Percentiles rank a stretch among this genome's conserved stretches.
Evolutionary conservation across 2,113 vertebrate species (phyloP).

Genomic region (Myodes glareolus): DNA sequence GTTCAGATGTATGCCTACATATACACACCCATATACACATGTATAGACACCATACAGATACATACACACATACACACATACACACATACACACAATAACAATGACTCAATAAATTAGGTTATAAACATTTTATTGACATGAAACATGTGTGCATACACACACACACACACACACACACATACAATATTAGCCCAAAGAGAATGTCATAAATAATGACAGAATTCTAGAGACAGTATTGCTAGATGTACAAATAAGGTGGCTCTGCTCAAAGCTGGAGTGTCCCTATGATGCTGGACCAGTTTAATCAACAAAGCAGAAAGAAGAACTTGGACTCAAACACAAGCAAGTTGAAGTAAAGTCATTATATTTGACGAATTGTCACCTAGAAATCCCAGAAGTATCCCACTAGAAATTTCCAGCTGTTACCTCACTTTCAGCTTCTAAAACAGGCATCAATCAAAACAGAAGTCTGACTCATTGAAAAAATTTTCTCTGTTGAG

Average conservation of each 20-base stretch:
- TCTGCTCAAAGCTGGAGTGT: not conserved
- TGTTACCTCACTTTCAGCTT: not conserved
- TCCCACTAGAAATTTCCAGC: not conserved
- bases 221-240: not conserved
- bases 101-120: not conserved
- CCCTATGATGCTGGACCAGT: not conserved
- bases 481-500: not conserved
- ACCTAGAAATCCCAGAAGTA: conserved; percentile 42
- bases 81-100: not conserved
- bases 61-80: not conserved
- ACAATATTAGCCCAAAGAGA: not conserved
- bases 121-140: not conserved
- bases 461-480: conserved; percentile 13
- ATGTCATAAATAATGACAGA: not conserved
- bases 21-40: not conserved
- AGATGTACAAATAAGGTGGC: not conserved
- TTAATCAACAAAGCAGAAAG: not conserved
- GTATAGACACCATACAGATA: too few relatives aligned
- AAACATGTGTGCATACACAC: not conserved
- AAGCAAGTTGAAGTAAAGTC: not conserved
- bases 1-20: not conserved
- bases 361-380: not conserved
- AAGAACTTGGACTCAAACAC: not conserved
- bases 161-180: not conserved
- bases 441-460: not conserved